A percentile compares a stretch with the other conserved stretches of the same genome.
Evolutionary conservation across 2,888 invertebrate genomes (phyloP).

Genomic region (Galeopsomyia nigrocyanea): DNA sequence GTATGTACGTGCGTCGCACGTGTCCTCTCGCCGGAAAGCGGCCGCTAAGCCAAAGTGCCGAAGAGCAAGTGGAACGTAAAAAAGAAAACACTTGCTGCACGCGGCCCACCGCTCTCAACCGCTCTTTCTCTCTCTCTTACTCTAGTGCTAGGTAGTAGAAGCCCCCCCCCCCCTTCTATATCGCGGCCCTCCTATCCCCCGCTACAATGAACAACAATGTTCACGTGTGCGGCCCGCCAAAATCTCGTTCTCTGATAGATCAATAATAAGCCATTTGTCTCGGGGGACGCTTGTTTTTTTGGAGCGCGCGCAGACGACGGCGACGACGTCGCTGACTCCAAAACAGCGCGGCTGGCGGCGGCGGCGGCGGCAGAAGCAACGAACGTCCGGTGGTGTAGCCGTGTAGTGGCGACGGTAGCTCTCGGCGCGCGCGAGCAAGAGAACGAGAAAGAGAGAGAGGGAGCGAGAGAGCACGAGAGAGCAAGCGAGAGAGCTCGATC

Average conservation of each 20-base stretch:
- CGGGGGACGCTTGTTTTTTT: slow-evolving; percentile 55
- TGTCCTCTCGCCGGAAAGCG: slow-evolving; percentile 3
- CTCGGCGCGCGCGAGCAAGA: slow-evolving; percentile 11
- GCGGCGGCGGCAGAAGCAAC: neutral
- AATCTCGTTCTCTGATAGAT: slow-evolving; percentile 64
- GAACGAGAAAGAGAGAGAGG: neutral
- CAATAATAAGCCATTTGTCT: slow-evolving; percentile 67
- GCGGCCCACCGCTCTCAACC: slow-evolving; percentile 41
- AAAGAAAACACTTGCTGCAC: slow-evolving; percentile 36
- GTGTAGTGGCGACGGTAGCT: neutral
- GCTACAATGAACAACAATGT: slow-evolving; percentile 10
- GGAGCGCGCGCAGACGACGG: slow-evolving; percentile 53
- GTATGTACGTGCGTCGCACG: slow-evolving; percentile 63
- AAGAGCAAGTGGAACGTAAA: slow-evolving; percentile 14
- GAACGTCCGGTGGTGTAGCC: neutral
- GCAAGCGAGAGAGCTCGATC: slow-evolving; percentile 47
- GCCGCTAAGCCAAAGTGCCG: too few relatives aligned
- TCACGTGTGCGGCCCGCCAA: slow-evolving; percentile 61
- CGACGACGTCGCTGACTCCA: slow-evolving; percentile 40
- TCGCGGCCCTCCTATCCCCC: too few relatives aligned
- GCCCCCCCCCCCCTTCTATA: too few relatives aligned
- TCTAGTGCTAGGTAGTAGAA: too few relatives aligned
- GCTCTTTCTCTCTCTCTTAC: too few relatives aligned
- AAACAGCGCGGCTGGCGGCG: neutral
- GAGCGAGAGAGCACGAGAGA: slow-evolving; percentile 35